phyloP scores from a whole-genome alignment of 2,113 vertebrate genomes.

The Microtus ochrogaster region DNA sequence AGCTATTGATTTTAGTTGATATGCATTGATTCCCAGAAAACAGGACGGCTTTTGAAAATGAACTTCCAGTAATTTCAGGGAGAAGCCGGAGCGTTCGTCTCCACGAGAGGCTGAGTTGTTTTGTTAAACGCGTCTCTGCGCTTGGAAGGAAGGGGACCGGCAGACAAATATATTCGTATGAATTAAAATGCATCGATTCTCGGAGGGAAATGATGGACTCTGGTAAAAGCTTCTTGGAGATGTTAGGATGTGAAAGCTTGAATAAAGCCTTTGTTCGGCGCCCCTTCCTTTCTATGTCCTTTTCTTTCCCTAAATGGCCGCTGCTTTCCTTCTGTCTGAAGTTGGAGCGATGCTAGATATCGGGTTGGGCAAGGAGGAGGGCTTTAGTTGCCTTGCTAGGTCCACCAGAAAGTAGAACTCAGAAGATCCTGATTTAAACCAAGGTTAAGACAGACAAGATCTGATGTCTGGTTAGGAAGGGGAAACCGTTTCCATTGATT shows the following conservation, averaged over 20 bases:
- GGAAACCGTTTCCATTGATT: conserved; percentile 13
- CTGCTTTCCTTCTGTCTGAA: conserved; percentile 44
- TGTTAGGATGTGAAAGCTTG: conserved; percentile 62
- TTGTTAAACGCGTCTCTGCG: conserved; percentile 77
- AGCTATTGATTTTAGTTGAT: conserved; percentile 88
- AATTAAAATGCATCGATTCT: conserved; percentile 89
- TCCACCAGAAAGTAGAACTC: neutral
- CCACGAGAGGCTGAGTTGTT: conserved; percentile 80
- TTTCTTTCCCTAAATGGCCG: neutral
- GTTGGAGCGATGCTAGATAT: neutral
- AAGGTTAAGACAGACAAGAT: conserved; percentile 19
- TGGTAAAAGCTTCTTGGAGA: conserved; percentile 85
- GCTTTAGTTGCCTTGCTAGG: fast-evolving
- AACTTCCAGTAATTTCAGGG: conserved; percentile 86
- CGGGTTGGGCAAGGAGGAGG: neutral
- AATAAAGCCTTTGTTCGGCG: conserved; percentile 76
- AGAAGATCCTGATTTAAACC: neutral
- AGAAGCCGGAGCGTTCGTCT: conserved; percentile 54
- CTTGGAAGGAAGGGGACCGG: conserved; percentile 74
- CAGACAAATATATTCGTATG: conserved; percentile 86
- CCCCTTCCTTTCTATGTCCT: neutral
- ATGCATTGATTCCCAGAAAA: conserved; percentile 88
- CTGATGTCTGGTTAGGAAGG: neutral
- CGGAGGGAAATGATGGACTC: conserved; percentile 82
- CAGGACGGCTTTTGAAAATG: conserved; percentile 87